phyloP scores from a whole-genome alignment of 2,888 invertebrate species.

The Gymnosoma rotundatum region DNA sequence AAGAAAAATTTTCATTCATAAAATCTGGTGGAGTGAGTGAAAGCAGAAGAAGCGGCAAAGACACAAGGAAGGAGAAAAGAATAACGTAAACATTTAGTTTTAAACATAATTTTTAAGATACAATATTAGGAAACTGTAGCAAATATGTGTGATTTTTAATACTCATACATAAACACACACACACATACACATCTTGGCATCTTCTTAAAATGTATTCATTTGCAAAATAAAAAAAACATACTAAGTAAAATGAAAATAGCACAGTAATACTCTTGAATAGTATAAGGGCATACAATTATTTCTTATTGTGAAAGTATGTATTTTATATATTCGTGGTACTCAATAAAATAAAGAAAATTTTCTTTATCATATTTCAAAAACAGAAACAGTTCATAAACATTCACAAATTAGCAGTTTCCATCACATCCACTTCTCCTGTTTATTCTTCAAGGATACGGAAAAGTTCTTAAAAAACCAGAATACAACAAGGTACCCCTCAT shows the following conservation, averaged over 20 bases:
- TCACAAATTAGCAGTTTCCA: neutral
- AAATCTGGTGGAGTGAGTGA: constrained; percentile 27
- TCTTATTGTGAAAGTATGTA: neutral
- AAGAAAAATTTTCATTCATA: constrained; percentile 58
- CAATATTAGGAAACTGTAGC: neutral
- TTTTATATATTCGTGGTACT: constrained; percentile 20
- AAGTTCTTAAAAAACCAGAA: too few species aligned
- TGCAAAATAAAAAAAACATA: neutral
- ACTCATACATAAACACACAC: neutral
- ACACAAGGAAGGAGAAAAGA: neutral
- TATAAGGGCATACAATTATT: constrained; percentile 20
- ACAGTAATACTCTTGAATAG: constrained; percentile 2
- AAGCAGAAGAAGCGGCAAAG: constrained; percentile 2
- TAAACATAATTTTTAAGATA: constrained; percentile 3
- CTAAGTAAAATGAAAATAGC: constrained; percentile 18
- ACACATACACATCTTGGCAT: neutral
- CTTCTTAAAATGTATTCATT: neutral
- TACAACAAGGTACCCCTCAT: too few species aligned
- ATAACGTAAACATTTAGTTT: constrained; percentile 7
- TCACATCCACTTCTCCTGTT: neutral
- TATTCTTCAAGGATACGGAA: too few species aligned
- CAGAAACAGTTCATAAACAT: constrained; percentile 59
- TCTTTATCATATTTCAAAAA: constrained; percentile 48
- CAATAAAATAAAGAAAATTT: neutral
- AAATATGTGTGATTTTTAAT: too few species aligned